Base-by-base conservation (phyloP, 2,888 invertebrate genomes). In the Pheosia gnoma region DNA sequence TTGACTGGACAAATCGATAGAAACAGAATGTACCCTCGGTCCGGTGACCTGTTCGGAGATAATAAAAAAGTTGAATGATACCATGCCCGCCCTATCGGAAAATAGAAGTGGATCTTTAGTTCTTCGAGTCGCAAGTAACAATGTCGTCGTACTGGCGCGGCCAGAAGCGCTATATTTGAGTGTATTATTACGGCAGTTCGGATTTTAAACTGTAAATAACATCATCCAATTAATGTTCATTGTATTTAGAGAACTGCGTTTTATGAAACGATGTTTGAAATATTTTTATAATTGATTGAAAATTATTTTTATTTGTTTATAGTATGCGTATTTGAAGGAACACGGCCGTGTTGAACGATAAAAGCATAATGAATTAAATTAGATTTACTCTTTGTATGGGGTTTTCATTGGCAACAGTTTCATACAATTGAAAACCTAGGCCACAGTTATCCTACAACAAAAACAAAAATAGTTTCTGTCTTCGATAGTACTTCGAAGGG, bases 61-160 rank as follows among this genome's bases (percentile, higher is more conserved):
- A 91, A 91, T 92, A 91, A 91, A 89, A 90, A 91, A 91, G 87
- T 92, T 91, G 87, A 88, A 90, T 88, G 89, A 89, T 89, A 88
- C 88, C 85, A 83, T 85, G 85, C 81, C 83, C 89, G 84, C 77
- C 87, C 90, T 91, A 90, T 91, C 88, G 91, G 90, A 90, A 90
- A 90, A 91, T 87, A 86, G 80, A 81, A 89, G 90, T 83, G 86
- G 88, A 84, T 87, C 86, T 88, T 89, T 88, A 90, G 90, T 90
- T 90, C 84, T 81, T 77, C 78, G 79, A 83, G 81, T 80, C 78
- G 76, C 82, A 82, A 72, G 87, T 88, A 90, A 89, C 89, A 89
- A 89, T 88, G 86, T 84, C 77, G 79, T 65, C 59, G 85, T 82
- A 89, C 84, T 74, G 81, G 79, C 79, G 76, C 56, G 66, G 13